Evolutionary conservation across 2,888 invertebrate species (phyloP).

Genomic region (Lepas anatifera): DNA sequence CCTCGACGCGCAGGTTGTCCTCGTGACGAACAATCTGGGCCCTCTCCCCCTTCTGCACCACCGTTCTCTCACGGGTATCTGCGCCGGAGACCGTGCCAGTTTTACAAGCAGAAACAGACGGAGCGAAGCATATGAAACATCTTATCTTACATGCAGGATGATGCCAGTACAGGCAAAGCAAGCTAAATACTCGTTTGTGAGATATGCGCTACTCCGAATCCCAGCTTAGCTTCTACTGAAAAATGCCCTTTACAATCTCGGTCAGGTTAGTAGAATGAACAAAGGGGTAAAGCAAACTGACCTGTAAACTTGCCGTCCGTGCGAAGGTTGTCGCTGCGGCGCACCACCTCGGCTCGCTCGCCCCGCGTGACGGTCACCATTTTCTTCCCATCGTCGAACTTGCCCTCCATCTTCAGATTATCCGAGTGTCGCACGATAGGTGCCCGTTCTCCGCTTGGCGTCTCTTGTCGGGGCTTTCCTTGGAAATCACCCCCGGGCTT

Average conservation of each 20-base stretch:
- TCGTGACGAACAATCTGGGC: constrained; percentile 21
- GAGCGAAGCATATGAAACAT: no score
- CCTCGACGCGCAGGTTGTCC: constrained; percentile 25
- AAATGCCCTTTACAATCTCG: no score
- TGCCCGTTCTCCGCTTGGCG: constrained; percentile 20
- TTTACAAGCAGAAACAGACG: no score
- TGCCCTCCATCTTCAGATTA: constrained; percentile 40
- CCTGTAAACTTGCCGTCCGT: constrained; percentile 23
- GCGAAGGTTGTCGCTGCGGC: constrained; percentile 23
- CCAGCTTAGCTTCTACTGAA: no score
- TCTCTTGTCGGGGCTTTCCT: constrained; percentile 38
- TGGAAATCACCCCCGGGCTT: constrained; percentile 45
- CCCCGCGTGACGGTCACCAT: constrained; percentile 15
- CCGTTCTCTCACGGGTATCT: constrained; percentile 11
- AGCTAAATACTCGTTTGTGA: no score
- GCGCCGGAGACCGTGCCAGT: no score
- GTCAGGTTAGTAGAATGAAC: no score
- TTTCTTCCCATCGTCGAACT: background rate
- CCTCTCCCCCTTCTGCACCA: constrained; percentile 20
- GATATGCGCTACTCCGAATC: no score
- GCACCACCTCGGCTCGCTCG: constrained; percentile 21
- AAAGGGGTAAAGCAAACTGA: no score
- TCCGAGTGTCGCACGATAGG: constrained; percentile 21
- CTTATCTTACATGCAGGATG: no score
- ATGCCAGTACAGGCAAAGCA: no score